Percentiles rank a stretch among this genome's conserved stretches.
Evolutionary conservation across 2,888 invertebrate genomes (phyloP).

Genomic region (Campaea margaritaria): DNA sequence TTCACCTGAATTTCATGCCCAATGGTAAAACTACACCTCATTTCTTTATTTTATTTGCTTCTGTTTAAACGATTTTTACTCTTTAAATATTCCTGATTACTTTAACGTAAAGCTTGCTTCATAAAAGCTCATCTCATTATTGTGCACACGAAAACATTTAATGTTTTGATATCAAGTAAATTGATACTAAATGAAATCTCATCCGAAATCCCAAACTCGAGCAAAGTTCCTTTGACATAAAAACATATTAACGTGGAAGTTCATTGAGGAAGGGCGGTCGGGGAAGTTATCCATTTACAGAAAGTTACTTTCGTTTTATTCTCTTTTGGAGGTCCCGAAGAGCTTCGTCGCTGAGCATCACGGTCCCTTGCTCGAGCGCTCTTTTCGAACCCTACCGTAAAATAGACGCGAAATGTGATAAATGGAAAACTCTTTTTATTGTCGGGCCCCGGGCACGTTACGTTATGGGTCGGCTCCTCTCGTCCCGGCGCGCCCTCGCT

Average conservation of each 20-base stretch:
- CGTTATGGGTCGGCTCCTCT: slow-evolving; percentile 73
- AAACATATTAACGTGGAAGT: slow-evolving; percentile 66
- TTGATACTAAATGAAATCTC: slow-evolving; percentile 13
- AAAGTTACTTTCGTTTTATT: slow-evolving; percentile 80
- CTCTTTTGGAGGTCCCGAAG: slow-evolving; percentile 74
- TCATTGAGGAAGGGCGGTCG: slow-evolving; percentile 73
- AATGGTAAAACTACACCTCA: background rate
- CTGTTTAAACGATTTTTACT: background rate
- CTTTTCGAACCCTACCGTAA: slow-evolving; percentile 80
- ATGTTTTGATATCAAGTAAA: slow-evolving; percentile 3
- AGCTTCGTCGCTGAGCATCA: slow-evolving; percentile 72
- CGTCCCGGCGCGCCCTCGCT: slow-evolving; percentile 64
- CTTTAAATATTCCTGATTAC: background rate
- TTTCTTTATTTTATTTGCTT: slow-evolving; percentile 2
- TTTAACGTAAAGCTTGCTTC: too few relatives aligned
- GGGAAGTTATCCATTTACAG: slow-evolving; percentile 79
- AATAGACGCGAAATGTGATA: slow-evolving; percentile 85
- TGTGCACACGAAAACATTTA: background rate
- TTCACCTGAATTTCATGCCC: slow-evolving; percentile 20
- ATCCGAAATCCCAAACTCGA: slow-evolving; percentile 38
- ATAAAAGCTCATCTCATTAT: background rate
- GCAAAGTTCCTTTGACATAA: slow-evolving; percentile 27
- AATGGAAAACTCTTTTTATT: slow-evolving; percentile 84
- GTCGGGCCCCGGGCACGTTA: slow-evolving; percentile 74
- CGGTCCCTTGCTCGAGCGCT: slow-evolving; percentile 70